phyloP scores from a whole-genome alignment of 1,140 invertebrate species.

The Choristoneura fumiferana region DNA sequence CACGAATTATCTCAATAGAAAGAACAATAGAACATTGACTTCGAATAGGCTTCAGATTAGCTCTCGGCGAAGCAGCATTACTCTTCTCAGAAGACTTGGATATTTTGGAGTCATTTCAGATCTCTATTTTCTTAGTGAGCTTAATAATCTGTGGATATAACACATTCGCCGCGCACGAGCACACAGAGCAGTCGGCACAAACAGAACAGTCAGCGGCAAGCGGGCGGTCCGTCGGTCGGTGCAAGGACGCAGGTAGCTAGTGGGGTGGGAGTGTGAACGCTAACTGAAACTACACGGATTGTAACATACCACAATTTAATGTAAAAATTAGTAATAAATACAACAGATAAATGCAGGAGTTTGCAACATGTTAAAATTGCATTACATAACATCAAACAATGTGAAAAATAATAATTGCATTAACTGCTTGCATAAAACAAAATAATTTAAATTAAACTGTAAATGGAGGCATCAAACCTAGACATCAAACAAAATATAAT shows the following conservation, averaged over 20 bases:
- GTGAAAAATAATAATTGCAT: slow-evolving; percentile 76
- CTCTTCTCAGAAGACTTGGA: no score
- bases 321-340: slow-evolving; percentile 81
- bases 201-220: background rate
- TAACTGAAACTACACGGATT: slow-evolving; percentile 77
- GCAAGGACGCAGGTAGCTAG: slow-evolving; percentile 22
- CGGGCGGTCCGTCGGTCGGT: background rate
- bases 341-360: slow-evolving; percentile 80
- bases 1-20: no score
- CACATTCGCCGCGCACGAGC: no score
- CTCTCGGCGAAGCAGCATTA: no score
- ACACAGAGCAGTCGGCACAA: background rate
- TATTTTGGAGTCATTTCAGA: no score
- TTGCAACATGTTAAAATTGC: slow-evolving; percentile 78
- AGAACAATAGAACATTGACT: no score
- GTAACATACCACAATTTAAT: slow-evolving; percentile 81
- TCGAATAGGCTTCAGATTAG: no score
- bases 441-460: slow-evolving; percentile 75
- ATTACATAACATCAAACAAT: slow-evolving; percentile 79
- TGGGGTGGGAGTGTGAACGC: slow-evolving; percentile 57
- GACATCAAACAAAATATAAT: slow-evolving; percentile 71
- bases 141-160: no score
- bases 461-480: slow-evolving; percentile 77
- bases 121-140: no score
- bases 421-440: slow-evolving; percentile 78